phyloP scores from a whole-genome alignment of 2,113 vertebrate genomes.

The Cebus imitator region DNA sequence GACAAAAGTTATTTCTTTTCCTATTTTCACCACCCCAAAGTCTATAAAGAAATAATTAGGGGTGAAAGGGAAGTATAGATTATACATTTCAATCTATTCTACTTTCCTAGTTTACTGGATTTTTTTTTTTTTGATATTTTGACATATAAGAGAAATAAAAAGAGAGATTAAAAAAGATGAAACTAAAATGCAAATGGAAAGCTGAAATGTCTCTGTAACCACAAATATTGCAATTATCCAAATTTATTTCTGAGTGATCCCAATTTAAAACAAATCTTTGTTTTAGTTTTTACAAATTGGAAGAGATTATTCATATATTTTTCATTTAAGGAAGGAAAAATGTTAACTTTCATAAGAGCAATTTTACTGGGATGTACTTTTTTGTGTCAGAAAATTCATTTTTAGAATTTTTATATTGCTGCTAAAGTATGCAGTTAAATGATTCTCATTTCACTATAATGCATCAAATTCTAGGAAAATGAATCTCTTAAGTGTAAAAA shows the following conservation, averaged over 20 bases:
- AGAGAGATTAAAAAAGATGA: background rate
- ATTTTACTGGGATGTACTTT: conserved; percentile 47
- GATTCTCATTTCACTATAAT: background rate
- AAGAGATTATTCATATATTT: conserved; percentile 14
- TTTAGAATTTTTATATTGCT: conserved; percentile 49
- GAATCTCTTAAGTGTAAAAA: conserved; percentile 33
- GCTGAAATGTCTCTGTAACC: background rate
- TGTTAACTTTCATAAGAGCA: conserved; percentile 26
- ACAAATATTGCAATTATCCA: background rate
- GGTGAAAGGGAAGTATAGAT: background rate
- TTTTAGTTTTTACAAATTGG: conserved; percentile 50
- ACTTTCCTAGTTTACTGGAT: background rate
- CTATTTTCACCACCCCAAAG: background rate
- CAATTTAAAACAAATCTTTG: conserved; percentile 39
- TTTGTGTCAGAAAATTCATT: conserved; percentile 55
- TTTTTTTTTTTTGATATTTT: conserved; percentile 28
- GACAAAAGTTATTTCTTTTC: background rate
- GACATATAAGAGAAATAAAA: background rate
- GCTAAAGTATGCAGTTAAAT: background rate
- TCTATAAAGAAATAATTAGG: background rate
- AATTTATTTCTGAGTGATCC: background rate
- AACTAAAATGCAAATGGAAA: background rate
- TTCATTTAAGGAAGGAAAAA: background rate
- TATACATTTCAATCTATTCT: background rate
- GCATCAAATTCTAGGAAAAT: background rate